Evolutionary conservation across 1,140 invertebrate genomes (phyloP).

Genomic region (Lepidostoma basale): DNA sequence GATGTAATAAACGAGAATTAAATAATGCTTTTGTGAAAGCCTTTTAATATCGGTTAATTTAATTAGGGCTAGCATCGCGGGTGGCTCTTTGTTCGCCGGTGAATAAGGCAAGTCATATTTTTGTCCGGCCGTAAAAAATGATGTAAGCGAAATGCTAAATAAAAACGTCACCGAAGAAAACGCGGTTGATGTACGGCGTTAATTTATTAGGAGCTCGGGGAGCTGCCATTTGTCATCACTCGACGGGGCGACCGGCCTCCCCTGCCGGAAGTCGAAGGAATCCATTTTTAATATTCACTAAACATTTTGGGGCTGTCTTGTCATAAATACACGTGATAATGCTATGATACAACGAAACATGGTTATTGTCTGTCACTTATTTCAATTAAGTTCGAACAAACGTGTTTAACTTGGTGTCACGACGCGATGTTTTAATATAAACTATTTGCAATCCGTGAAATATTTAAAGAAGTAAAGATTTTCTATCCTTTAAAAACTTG

Average conservation of each 20-base stretch:
- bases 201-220: conserved; percentile 32
- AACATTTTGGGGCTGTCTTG: neutral
- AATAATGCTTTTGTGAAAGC: conserved; percentile 9
- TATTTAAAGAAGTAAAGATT: too few relatives aligned
- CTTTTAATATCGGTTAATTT: conserved; percentile 35
- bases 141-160: conserved; percentile 35
- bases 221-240: conserved; percentile 34
- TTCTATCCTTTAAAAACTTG: too few relatives aligned
- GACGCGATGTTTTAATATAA: too few relatives aligned
- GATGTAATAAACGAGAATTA: conserved; percentile 31
- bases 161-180: conserved; percentile 33
- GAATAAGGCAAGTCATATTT: conserved; percentile 39
- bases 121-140: conserved; percentile 34
- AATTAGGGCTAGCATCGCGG: conserved; percentile 34
- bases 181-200: conserved; percentile 25
- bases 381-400: too few relatives aligned
- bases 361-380: too few relatives aligned
- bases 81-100: conserved; percentile 12
- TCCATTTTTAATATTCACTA: conserved; percentile 21
- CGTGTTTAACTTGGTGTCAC: too few relatives aligned
- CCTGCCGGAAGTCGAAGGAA: conserved; percentile 18
- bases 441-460: too few relatives aligned
- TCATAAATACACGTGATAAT: too few relatives aligned
- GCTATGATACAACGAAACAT: too few relatives aligned
- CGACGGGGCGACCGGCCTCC: conserved; percentile 13